Base-by-base conservation (phyloP, 2,113 vertebrate genomes). In the Lates calcarifer region DNA sequence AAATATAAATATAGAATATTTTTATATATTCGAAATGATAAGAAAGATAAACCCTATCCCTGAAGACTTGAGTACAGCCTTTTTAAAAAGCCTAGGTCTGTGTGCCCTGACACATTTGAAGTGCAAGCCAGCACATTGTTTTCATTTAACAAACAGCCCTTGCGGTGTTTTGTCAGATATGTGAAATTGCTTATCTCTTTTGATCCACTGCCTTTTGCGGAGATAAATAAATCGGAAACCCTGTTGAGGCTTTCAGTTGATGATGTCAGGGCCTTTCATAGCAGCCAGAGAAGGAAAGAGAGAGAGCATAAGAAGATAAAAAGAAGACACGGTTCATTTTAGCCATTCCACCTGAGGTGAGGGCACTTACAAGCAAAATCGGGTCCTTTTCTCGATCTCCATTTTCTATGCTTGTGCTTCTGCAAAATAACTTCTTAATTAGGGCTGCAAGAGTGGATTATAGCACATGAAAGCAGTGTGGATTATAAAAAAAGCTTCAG, bases 151-250 rank as follows among this genome's bases (percentile, higher is more conserved):
- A 79, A 90, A 81, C 67, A 87, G 72, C 74, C 64, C 74, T 81
- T 55, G 79, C 55, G 35, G 82, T 80, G 63, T 87, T 87, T 79
- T 79, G 86, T 83, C 82, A 86, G 86, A 90, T 86, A 82, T 82
- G 76, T 75, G 66, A 81, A 80, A 86, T 86, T 77, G 74, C 80
- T 65, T 39, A 81, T 87, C 65, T 88, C 85, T 85, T 88, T 91
- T 92, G 80, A 88, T 90, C 82, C 78, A n/a, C 47, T 33, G 70
- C 77, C 39, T 68, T 73, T 81, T 79, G 72, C 79, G 24, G 53
- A 69, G 66, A n/a, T n/a, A n/a, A 28, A 78, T 86, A 71, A 76
- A 82, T 64, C 28, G 33, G 60, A 84, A 77, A 79, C 74, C 53
- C 65, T 62, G 37, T 74, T 70, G 70, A 83, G 58, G 70, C 75